Percentiles rank a stretch among this genome's conserved stretches.
Conservation (phyloP, 2,113 vertebrate genomes). For the Solenodon paradoxus region DNA sequence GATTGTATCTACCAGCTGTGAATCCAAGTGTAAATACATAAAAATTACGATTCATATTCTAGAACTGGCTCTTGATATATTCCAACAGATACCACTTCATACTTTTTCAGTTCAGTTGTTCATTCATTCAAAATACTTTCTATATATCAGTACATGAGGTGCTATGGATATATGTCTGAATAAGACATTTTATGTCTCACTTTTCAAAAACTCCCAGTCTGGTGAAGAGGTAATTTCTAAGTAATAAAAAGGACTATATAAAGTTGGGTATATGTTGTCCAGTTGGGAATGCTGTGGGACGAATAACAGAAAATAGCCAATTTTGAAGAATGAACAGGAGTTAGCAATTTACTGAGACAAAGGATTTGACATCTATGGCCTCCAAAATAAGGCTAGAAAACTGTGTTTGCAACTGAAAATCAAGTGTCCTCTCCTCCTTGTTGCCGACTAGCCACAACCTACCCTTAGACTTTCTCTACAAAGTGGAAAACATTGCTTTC, state of each 20-base stretch:
- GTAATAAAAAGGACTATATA: background rate
- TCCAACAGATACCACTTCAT: background rate
- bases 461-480: background rate
- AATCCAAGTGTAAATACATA: constrained; percentile 42
- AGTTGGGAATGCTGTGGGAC: background rate
- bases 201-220: background rate
- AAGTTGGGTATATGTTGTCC: background rate
- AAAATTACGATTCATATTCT: constrained; percentile 7
- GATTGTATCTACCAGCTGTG: background rate
- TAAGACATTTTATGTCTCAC: background rate
- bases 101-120: background rate
- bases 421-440: background rate
- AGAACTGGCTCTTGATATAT: background rate
- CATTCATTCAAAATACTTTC: background rate
- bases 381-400: background rate
- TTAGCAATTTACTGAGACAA: background rate
- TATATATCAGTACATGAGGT: background rate
- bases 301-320: background rate
- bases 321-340: background rate
- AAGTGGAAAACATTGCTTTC: background rate
- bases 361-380: background rate
- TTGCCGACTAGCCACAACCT: background rate
- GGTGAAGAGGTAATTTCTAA: background rate
- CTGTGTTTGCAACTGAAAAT: background rate
- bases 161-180: background rate